Base-by-base conservation (phyloP, 1,140 invertebrate species). In the Brachionus manjavacas region DNA sequence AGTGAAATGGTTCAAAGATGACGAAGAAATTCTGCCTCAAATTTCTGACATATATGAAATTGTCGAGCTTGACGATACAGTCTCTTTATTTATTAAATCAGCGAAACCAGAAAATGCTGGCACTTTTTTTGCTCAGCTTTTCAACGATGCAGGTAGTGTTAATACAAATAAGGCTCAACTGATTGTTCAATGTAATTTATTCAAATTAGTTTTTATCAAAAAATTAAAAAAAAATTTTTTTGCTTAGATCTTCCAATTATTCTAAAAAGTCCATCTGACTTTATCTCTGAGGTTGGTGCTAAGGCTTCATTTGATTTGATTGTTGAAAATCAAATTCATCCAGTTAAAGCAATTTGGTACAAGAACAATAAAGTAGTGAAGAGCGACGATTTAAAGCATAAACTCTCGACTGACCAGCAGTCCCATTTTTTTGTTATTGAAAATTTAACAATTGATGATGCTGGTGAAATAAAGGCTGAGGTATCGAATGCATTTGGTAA, bases 1-100 rank as follows among this genome's bases (percentile, higher is more conserved):
- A 11, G 64, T 83, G 14, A 83, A 68, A 39, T 83, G 81, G 81
- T 83, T 68, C 20, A 83, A 83, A 55, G 64, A 83, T 41, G 81
- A 68, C 9, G 35, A 83, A 55, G 81, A 83, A 72, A 70, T 83
- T 39, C 1, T 35, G 0, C 16, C 14, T 9, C 55, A 52, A 8
- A 39, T 23, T 1, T 41, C 35, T 11, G 81, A 83, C n/a, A 35
- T 4, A 12, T 83, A 70, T 55, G 81, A 83, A 83, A 23, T 70
- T 31, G 46, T 70, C 14, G 64, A 83, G 20, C 3, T 31, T n/a
- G 81, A 83, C 2, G 81, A 83, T 16, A 83, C 81, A 35, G 60
- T 68, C 20, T 35, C 68, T 6, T 55, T 83, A 6, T 39, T 70
- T 11, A 68, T 83, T 20, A 83, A 83, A 39, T 41, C 25, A 16